Evolutionary conservation across 2,797 vertebrate genomes (phyloP).

Genomic region (Enteromius unitaeniatus): DNA sequence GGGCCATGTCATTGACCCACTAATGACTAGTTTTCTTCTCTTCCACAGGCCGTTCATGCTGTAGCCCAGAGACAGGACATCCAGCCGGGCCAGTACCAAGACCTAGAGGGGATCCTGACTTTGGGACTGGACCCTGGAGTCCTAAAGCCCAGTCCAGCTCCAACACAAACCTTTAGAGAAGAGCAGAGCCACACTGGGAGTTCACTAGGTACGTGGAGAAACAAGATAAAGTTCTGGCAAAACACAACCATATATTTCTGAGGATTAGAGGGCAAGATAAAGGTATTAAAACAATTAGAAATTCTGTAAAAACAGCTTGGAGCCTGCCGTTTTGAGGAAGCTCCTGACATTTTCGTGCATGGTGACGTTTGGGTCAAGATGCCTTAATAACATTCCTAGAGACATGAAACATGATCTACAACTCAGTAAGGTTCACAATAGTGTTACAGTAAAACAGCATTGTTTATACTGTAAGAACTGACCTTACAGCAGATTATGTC

Average conservation of each 20-base stretch:
- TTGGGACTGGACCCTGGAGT: conserved; percentile 63
- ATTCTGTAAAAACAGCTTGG: background rate
- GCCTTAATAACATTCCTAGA: background rate
- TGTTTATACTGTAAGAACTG: background rate
- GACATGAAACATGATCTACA: background rate
- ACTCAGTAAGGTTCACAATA: background rate
- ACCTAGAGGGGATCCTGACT: conserved; percentile 66
- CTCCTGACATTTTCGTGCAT: background rate
- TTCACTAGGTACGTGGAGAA: conserved; percentile 30
- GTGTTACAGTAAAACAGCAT: conserved; percentile 6
- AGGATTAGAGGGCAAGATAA: conserved; percentile 13
- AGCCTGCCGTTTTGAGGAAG: background rate
- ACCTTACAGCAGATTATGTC: background rate
- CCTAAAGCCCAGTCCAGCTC: conserved; percentile 45
- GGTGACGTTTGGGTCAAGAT: background rate
- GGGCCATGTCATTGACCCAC: background rate
- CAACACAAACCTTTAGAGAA: conserved; percentile 40
- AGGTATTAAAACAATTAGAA: background rate
- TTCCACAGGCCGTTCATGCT: conserved; percentile 64
- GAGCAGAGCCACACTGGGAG: conserved; percentile 38
- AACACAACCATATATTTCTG: conserved; percentile 3
- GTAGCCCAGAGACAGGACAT: conserved; percentile 60
- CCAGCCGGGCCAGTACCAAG: conserved; percentile 60
- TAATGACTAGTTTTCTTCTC: background rate
- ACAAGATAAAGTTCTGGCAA: conserved; percentile 27